Evolutionary conservation across 2,888 invertebrate genomes (phyloP).

Genomic region (Drosophila sordidula): DNA sequence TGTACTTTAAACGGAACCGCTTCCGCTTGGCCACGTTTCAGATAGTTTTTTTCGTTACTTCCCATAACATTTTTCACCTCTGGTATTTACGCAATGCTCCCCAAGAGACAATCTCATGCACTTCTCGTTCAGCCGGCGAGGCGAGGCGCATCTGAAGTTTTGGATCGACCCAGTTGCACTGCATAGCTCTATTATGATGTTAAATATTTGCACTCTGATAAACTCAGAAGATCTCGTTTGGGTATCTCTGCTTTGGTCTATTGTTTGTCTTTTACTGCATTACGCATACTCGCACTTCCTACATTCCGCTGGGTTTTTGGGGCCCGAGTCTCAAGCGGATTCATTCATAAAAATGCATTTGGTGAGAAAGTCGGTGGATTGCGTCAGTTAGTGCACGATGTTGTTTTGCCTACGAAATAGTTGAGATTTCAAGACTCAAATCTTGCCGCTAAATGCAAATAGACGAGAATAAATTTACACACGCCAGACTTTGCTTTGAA

Average conservation of each 20-base stretch:
- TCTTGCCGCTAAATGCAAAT: constrained; percentile 75
- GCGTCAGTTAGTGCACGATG: constrained; percentile 23
- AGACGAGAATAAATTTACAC: constrained; percentile 57
- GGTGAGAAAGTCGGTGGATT: constrained; percentile 56
- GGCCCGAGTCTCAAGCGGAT: constrained; percentile 40
- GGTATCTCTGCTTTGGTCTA: constrained; percentile 24
- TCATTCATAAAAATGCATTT: constrained; percentile 73
- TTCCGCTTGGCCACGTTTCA: constrained; percentile 28
- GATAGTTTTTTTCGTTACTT: constrained; percentile 26
- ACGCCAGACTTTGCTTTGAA: constrained; percentile 35
- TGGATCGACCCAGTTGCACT: constrained; percentile 67
- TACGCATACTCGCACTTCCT: constrained; percentile 82
- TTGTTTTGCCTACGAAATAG: constrained; percentile 47
- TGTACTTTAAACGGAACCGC: constrained; percentile 35
- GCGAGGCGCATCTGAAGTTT: constrained; percentile 8
- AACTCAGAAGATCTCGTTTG: constrained; percentile 45
- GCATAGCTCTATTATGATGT: constrained; percentile 35
- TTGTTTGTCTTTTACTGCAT: constrained; percentile 80
- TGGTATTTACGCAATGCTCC: constrained; percentile 32
- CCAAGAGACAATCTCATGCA: constrained; percentile 14
- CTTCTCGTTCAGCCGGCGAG: not conserved
- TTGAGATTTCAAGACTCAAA: constrained; percentile 40
- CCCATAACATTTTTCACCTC: constrained; percentile 56
- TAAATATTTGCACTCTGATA: constrained; percentile 68
- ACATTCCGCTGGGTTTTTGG: constrained; percentile 7